Evolutionary conservation across 2,113 vertebrate species (phyloP).

Genomic region (Erythrocebus patas): DNA sequence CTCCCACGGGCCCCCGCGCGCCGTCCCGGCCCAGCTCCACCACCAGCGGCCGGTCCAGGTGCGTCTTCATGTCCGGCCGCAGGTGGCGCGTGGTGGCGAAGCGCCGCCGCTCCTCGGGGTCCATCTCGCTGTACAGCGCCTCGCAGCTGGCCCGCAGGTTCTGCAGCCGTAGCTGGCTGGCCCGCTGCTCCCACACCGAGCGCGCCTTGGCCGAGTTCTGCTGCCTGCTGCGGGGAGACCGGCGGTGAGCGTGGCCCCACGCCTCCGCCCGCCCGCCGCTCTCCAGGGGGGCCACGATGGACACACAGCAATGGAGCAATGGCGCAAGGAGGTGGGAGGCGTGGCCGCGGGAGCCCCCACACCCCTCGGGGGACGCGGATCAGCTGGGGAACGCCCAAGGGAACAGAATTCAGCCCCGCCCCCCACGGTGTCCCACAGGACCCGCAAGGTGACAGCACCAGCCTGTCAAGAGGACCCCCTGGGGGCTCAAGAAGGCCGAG

Average conservation of each 20-base stretch:
- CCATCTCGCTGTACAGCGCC: slow-evolving; percentile 93
- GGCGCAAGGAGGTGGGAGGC: slow-evolving; percentile 43
- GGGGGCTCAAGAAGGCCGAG: not conserved
- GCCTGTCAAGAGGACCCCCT: not conserved
- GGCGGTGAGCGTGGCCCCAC: not conserved
- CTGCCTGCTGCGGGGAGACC: slow-evolving; percentile 88
- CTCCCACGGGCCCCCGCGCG: slow-evolving; percentile 62
- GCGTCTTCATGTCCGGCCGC: slow-evolving; percentile 93
- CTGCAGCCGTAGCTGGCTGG: slow-evolving; percentile 93
- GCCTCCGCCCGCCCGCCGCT: not conserved
- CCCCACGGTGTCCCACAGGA: not conserved
- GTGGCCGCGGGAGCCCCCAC: not conserved
- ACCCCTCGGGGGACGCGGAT: not conserved
- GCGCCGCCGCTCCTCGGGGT: slow-evolving; percentile 89
- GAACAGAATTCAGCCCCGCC: no score
- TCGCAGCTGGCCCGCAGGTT: slow-evolving; percentile 93
- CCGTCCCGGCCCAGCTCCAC: slow-evolving; percentile 85
- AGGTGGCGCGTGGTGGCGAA: slow-evolving; percentile 89
- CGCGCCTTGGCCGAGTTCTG: slow-evolving; percentile 92
- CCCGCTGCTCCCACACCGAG: slow-evolving; percentile 96
- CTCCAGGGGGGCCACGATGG: slow-evolving; percentile 36
- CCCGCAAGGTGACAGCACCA: no score
- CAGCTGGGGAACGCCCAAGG: not conserved
- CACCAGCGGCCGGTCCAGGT: slow-evolving; percentile 92
- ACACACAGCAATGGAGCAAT: slow-evolving; percentile 53